Evolutionary conservation across 2,113 vertebrate species (phyloP).

Genomic region (Manacus vitellinus): DNA sequence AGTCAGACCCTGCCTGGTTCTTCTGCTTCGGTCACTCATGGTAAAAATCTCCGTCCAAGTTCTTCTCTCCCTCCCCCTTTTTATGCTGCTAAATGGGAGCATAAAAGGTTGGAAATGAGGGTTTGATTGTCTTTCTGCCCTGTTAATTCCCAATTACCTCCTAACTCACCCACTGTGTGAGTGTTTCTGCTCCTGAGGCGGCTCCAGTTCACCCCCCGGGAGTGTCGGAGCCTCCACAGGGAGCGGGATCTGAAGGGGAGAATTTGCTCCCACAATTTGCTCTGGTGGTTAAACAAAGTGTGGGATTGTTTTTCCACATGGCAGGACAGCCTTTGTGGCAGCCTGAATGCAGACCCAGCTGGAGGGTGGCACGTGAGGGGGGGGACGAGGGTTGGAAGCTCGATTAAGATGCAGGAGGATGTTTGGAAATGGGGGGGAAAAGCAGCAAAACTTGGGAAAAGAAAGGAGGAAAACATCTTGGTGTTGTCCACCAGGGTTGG

Average conservation of each 20-base stretch:
- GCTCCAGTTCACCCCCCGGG: not conserved
- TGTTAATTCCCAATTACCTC: not conserved
- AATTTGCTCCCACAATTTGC: not conserved
- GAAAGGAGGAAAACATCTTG: fast-evolving
- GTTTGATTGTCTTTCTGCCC: not conserved
- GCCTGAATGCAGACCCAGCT: not conserved
- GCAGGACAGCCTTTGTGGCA: not conserved
- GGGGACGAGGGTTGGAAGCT: not conserved
- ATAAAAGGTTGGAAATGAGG: not conserved
- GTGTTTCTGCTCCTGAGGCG: not conserved
- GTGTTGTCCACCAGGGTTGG: not conserved
- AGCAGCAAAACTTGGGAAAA: not conserved
- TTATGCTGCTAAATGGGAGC: not conserved
- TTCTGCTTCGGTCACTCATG: fast-evolving
- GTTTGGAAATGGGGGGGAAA: not conserved
- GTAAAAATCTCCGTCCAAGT: not conserved
- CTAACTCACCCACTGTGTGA: not conserved
- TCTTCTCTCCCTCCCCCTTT: not conserved
- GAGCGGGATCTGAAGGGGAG: not conserved
- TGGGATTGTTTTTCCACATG: not conserved
- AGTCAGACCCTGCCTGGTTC: not conserved
- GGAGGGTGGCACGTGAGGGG: not conserved
- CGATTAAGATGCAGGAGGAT: not conserved
- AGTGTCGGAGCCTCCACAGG: not conserved
- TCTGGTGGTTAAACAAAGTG: not conserved